Evolutionary conservation across 2,888 invertebrate genomes (phyloP), one percentile per base, ranked within the genome.

Genomic region (Rhogogaster chlorosoma): DNA sequence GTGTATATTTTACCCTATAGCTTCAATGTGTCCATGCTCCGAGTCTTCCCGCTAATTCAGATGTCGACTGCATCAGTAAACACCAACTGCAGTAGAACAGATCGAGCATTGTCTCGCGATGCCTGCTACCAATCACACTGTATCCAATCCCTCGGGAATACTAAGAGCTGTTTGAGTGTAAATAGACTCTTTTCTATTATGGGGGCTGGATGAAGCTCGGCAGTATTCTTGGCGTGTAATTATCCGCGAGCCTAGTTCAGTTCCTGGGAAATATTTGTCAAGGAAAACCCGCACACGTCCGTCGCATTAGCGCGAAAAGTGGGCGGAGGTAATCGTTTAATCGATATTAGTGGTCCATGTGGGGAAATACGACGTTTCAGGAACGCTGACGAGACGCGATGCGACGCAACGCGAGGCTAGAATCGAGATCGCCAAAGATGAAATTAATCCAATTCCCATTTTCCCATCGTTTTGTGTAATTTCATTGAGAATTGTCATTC

Each of bases 331-430:
- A 53, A 77, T 53, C 77, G 77, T 53, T 77, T 53, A 77, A 77
- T 77, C 77, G 77, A 77, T 77, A 53, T 77, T 53, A 77, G 77
- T n/a, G 53, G 49, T 77, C 53, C 77, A 29, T 77, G 26, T 42
- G 32, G 53, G 77, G 22, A 49, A 49, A 77, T 77, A 26, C 49
- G 49, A 38, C 75, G 38, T 36, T 29, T 32, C n/a, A 38, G 71
- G 38, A 71, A 36, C n/a, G 38, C 9, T 7, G 7, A 53, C n/a
- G 53, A 7, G 53, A 53, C 6, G n/a, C 53, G n/a, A 53, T 4
- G 26, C 53, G n/a, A 53, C 7, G 53, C n/a, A 0, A 49, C 6
- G 5, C 38, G 49, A 49, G 10, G 26, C 2, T 6, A 22, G 26
- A 26, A 10, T 61, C 61, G 61, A 22, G 10, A 61, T 49, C 49